A percentile compares a stretch with the other conserved stretches of the same genome.
Conservation (phyloP, 2,888 invertebrate species). For the Salticus scenicus region DNA sequence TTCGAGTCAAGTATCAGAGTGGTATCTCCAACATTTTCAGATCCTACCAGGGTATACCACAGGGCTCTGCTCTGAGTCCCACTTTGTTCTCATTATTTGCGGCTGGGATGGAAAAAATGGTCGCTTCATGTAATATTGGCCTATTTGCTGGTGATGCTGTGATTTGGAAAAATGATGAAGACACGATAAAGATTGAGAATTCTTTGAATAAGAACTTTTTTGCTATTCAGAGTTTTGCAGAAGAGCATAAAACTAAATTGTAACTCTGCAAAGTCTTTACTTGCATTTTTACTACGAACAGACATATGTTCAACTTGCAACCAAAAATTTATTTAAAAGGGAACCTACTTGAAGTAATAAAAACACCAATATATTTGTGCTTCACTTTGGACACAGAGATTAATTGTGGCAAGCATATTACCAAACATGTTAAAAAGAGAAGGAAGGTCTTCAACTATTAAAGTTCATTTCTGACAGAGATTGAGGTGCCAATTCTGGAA, state of each 20-base stretch:
- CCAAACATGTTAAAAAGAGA: not conserved
- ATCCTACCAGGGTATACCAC: conserved; percentile 9
- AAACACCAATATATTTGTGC: not conserved
- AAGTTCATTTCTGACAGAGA: not conserved
- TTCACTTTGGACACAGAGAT: not conserved
- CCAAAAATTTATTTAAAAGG: conserved; percentile 7
- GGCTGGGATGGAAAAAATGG: not conserved
- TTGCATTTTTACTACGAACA: conserved; percentile 13
- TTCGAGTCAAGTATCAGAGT: conserved; percentile 15
- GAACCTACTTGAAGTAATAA: not conserved
- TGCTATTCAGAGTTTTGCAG: not conserved
- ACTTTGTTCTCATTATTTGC: conserved; percentile 19
- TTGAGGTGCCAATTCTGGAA: not conserved
- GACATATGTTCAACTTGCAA: conserved; percentile 11
- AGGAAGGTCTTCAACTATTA: not conserved
- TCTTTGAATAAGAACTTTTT: not conserved
- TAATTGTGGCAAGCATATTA: not conserved
- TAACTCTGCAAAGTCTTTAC: not conserved
- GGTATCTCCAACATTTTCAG: conserved; percentile 22
- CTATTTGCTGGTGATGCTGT: not conserved
- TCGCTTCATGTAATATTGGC: not conserved
- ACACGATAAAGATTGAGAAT: not conserved
- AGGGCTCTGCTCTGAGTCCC: not conserved
- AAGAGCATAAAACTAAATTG: conserved; percentile 23
- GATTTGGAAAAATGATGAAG: too few relatives aligned